Base-by-base conservation (phyloP, 2,797 vertebrate species). In the Basileuterus tristriatus region DNA sequence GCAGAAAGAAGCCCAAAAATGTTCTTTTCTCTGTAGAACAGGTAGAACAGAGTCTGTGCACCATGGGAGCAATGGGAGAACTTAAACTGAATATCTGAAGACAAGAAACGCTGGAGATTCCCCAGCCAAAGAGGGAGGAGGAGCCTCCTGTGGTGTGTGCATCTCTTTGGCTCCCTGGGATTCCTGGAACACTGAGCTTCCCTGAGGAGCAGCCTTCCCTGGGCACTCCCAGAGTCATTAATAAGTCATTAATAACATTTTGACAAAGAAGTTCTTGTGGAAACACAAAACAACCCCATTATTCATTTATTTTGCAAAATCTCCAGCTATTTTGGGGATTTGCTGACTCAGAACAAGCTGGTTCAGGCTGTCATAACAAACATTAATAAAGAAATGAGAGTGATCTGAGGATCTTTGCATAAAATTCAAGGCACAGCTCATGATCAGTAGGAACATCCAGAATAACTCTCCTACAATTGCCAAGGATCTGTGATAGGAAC, bases 11-110 rank as follows among this genome's bases (percentile, higher is more conserved):
- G 21, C 12, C 8, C 12, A 13, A 22, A 72, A n/a, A 3, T 2
- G 2, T 69, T 50, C 1, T 56, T 77, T 76, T 36, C 29, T 58
- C 55, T 11, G 13, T 13, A 56, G 71, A 72, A 46, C 27, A 32
- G 26, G 11, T 43, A 69, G 50, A 58, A 34, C 2, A 43, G 63
- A 39, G 6, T 17, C 63, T 39, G 17, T 32, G 36, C 9, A 6
- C 34, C 3, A 0, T 3, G 9, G 53, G 8, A 74, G 32, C 1
- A 8, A 37, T 0, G 4, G 1, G 6, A 74, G 56, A 3, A 4
- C 56, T 30, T 32, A 13, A 43, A 30, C 30, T 26, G 29, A 32
- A 1, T 11, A 7, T 3, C 55, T 58, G 26, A 55, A 74, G 46
- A 18, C 4, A 29, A n/a, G 29, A 27, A 43, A 18, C 15, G 22